Percentiles rank a stretch among this genome's conserved stretches.
These are phyloP conservation scores for Hylaea fasciaria DNA, from an alignment of 2,888 invertebrate genomes.

Conservation along the genomic window DNA sequence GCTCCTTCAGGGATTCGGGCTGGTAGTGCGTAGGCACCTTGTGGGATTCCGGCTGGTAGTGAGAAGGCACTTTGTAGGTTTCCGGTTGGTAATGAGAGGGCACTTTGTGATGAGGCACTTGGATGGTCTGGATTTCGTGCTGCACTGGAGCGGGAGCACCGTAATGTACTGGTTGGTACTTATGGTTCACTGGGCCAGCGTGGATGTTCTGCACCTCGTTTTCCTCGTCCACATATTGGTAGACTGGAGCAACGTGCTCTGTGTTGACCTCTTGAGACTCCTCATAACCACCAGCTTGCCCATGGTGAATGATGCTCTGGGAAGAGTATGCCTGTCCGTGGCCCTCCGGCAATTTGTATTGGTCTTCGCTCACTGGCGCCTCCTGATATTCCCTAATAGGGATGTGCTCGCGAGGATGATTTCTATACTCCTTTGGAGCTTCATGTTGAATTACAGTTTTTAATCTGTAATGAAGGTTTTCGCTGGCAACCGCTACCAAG, in stretches of 20 bases:
- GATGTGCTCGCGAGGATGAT: slow-evolving; percentile 54
- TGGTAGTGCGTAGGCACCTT: slow-evolving; percentile 32
- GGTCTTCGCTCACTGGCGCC: slow-evolving; percentile 43
- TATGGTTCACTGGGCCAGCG: slow-evolving; percentile 40
- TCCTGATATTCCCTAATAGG: slow-evolving; percentile 54
- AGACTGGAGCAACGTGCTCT: slow-evolving; percentile 61
- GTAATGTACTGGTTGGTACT: slow-evolving; percentile 33
- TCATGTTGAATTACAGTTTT: slow-evolving; percentile 60
- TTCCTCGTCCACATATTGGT: slow-evolving; percentile 58
- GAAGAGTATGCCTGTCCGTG: slow-evolving; percentile 61
- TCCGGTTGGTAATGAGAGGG: slow-evolving; percentile 34
- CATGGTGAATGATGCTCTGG: slow-evolving; percentile 63
- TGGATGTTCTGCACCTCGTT: slow-evolving; percentile 46
- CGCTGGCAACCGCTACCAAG: slow-evolving; percentile 55
- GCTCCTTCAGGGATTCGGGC: slow-evolving; percentile 22
- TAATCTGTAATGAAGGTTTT: slow-evolving; percentile 61
- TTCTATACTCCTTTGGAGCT: slow-evolving; percentile 60
- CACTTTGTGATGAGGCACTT: slow-evolving; percentile 44
- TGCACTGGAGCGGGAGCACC: slow-evolving; percentile 45
- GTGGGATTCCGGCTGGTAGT: slow-evolving; percentile 22
- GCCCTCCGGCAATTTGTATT: slow-evolving; percentile 46
- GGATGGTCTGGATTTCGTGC: slow-evolving; percentile 51
- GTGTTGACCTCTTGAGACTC: slow-evolving; percentile 58
- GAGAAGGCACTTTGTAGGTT: slow-evolving; percentile 22
- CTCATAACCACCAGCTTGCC: slow-evolving; percentile 50